Base-by-base conservation (phyloP, 2,797 vertebrate species). In the Myotis planiceps region DNA sequence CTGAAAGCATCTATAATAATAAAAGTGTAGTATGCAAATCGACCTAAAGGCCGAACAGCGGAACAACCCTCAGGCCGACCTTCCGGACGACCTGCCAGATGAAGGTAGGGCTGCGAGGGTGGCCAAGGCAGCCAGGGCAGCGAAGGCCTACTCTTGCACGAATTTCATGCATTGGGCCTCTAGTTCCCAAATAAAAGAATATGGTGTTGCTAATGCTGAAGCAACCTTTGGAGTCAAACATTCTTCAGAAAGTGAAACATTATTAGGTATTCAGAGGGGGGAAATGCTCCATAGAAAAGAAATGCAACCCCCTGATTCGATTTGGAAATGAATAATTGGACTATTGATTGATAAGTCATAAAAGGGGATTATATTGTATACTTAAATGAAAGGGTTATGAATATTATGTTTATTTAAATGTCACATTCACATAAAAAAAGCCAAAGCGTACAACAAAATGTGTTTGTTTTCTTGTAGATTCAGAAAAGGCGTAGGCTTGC, bases 171-270 rank as follows among this genome's bases (percentile, higher is more conserved):
- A 9, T 10, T 12, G 9, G 23, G 53, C 53, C 9, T 25, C 23
- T 25, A 25, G 53, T 55, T 85, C 8, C 84, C 32, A 74, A 68
- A 25, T 13, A 45, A 84, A 65, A 84, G 8, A 84, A 39, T 25
- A 45, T 29, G 32, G 27, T 93, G 12, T 63, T 58, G 9, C 21
- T 72, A n/a, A 68, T 29, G 7, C 25, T 79, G n/a, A 88, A 83
- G 51, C 37, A 79, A 80, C 29, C 27, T 84, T 90, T 55, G 45
- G 14, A 96, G 34, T 29, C 42, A 72, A 81, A 16, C 23, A 55
- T 89, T 88, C 27, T 86, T 96, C 55, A 82, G 51, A 91, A 86
- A 71, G 23, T n/a, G 49, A 96, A 94, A 47, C 27, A 66, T 84
- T 66, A 45, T 66, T 94, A 74, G 58, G 2, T 93, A 9, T 88